Percentiles rank a stretch among this genome's conserved stretches.
phyloP scores from a whole-genome alignment of 2,888 invertebrate species.

The Dastarcus helophoroides region DNA sequence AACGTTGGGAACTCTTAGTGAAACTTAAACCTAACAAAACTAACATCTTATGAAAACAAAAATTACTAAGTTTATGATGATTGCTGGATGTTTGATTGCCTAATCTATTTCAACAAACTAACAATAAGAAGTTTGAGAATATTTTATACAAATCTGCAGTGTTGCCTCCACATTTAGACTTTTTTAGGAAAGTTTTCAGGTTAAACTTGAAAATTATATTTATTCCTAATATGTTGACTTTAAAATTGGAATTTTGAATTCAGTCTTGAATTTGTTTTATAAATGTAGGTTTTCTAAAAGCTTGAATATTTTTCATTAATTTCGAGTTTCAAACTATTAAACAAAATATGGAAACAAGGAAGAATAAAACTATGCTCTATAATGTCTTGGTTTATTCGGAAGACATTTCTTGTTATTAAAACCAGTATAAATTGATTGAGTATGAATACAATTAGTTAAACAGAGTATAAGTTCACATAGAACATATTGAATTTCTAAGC shows the following conservation, averaged over 20 bases:
- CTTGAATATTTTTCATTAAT: too few relatives aligned
- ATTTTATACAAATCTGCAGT: neutral
- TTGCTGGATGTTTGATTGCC: too few relatives aligned
- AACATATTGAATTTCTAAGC: slow-evolving; percentile 24
- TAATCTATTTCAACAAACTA: too few relatives aligned
- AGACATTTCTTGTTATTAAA: slow-evolving; percentile 38
- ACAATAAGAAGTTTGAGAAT: too few relatives aligned
- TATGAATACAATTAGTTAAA: slow-evolving; percentile 33
- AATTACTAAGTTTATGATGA: too few relatives aligned
- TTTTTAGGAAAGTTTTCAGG: slow-evolving; percentile 1
- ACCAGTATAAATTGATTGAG: slow-evolving; percentile 38
- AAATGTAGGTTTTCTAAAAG: slow-evolving; percentile 1
- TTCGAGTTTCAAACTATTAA: neutral
- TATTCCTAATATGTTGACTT: too few relatives aligned
- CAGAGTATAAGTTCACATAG: slow-evolving; percentile 23
- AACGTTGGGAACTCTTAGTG: too few relatives aligned
- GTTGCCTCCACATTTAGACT: neutral
- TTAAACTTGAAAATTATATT: too few relatives aligned
- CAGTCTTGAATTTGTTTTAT: too few relatives aligned
- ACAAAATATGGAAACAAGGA: neutral
- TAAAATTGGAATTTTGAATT: too few relatives aligned
- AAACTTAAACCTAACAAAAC: too few relatives aligned
- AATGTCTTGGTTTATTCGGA: slow-evolving; percentile 38
- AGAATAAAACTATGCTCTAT: slow-evolving; percentile 15
- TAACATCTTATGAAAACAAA: too few relatives aligned